Evolutionary conservation across 2,797 vertebrate genomes (phyloP).

Genomic region (Psittacula echo): DNA sequence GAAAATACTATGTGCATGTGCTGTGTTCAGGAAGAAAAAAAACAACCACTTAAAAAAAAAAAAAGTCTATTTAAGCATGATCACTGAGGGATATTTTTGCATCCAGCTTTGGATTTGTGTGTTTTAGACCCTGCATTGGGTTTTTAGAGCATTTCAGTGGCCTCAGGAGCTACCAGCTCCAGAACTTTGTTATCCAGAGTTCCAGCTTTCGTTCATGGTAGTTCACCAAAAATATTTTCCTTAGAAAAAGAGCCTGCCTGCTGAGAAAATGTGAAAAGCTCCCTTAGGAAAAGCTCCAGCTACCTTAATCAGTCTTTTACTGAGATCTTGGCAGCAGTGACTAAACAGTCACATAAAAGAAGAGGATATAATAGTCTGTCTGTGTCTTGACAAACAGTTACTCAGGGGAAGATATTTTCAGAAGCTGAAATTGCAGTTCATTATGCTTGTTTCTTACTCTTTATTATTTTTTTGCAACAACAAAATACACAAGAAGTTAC

Average conservation of each 20-base stretch:
- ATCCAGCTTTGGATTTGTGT: neutral
- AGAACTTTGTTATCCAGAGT: neutral
- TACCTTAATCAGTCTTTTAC: constrained; percentile 56
- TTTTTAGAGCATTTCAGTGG: neutral
- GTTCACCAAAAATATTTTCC: neutral
- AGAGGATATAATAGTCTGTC: constrained; percentile 41
- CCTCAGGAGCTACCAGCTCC: neutral
- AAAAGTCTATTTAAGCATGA: neutral
- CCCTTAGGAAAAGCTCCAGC: constrained; percentile 28
- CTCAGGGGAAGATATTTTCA: constrained; percentile 26
- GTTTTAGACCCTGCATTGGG: neutral
- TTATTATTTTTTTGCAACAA: constrained; percentile 23
- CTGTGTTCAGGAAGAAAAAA: neutral
- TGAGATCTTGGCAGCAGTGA: constrained; percentile 53
- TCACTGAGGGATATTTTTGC: accelerated
- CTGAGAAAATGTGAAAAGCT: constrained; percentile 28
- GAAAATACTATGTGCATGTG: neutral
- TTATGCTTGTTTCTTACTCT: constrained; percentile 17
- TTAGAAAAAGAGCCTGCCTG: neutral
- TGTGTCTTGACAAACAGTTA: constrained; percentile 55
- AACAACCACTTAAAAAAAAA: neutral
- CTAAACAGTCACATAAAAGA: constrained; percentile 49
- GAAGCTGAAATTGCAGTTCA: constrained; percentile 38
- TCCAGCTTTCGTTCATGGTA: neutral
- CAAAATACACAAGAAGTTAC: neutral